Base-by-base conservation (phyloP, 2,888 invertebrate species). In the Drosophila macrospina region DNA sequence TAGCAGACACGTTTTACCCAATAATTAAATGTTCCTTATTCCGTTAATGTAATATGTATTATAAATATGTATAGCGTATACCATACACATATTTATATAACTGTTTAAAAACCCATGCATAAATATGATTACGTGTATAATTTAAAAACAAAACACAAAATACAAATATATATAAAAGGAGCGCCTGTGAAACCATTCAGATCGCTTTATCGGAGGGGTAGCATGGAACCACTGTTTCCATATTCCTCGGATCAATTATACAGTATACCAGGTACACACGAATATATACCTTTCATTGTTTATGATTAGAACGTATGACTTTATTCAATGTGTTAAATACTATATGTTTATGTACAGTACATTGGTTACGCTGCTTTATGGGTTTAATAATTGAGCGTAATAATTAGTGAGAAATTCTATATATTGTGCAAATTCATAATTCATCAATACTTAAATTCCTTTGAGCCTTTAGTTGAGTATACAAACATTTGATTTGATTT, bases 201-300 rank as follows among this genome's bases (percentile, higher is more conserved):
- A 89, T 91, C 92, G 78, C 92, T 92, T 88, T 92, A 92, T 86
- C 91, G 91, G 80, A 91, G 92, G 88, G 92, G 92, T 90, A 92
- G 91, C 89, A 91, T 92, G 91, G 92, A 91, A 81, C 91, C 92
- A 85, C 90, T 91, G 86, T 91, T 91, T 88, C 90, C 92, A 84
- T 92, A 91, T 91, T 86, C 91, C 84, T 90, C 91, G 89, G 93
- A 93, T 90, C 92, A 92, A 88, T 92, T 93, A 79, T 93, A 93
- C 91, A 93, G 92, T 90, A 91, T 93, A 88, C 92, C 93, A 91
- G 93, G 92, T 93, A 92, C 86, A 92, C 86, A 89, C 84, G 59
- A 73, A 61, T 65, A 65, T 61, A 71, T 72, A 63, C 61, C 64
- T 71, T 68, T 67, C 47, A 65, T 57, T 67, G 64, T 44, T 55